A percentile compares a stretch with the other conserved stretches of the same genome.
These are phyloP conservation scores for Valencia hispanica DNA, from an alignment of 2,797 vertebrate species.

Conservation along the genomic window DNA sequence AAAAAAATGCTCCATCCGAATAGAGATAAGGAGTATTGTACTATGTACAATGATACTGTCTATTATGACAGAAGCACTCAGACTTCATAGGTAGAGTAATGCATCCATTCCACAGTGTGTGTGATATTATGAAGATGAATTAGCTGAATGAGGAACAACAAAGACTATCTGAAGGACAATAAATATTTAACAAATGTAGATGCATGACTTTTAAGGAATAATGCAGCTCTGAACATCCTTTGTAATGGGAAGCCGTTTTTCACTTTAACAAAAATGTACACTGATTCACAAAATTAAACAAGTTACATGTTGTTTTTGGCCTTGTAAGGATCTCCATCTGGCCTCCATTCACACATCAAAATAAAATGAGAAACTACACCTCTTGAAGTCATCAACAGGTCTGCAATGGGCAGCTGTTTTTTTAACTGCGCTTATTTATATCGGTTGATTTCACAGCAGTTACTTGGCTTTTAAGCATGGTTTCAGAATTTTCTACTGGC, in stretches of 20 bases:
- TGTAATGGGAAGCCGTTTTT: neutral
- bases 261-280: neutral
- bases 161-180: neutral
- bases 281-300: neutral
- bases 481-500: no score
- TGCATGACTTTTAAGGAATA: neutral
- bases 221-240: neutral
- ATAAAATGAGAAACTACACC: no score
- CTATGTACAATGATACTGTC: conserved; percentile 5
- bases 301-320: no score
- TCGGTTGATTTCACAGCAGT: no score
- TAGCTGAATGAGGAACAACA: neutral
- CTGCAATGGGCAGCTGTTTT: no score
- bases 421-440: no score
- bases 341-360: no score
- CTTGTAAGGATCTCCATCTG: no score
- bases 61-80: neutral
- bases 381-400: no score
- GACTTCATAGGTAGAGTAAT: conserved; percentile 12
- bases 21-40: conserved; percentile 29
- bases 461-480: no score
- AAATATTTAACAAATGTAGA: neutral
- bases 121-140: conserved; percentile 21
- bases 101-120: conserved; percentile 15
- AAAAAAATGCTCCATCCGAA: neutral